phyloP scores from a whole-genome alignment of 2,888 invertebrate genomes.

The Thera obeliscata region DNA sequence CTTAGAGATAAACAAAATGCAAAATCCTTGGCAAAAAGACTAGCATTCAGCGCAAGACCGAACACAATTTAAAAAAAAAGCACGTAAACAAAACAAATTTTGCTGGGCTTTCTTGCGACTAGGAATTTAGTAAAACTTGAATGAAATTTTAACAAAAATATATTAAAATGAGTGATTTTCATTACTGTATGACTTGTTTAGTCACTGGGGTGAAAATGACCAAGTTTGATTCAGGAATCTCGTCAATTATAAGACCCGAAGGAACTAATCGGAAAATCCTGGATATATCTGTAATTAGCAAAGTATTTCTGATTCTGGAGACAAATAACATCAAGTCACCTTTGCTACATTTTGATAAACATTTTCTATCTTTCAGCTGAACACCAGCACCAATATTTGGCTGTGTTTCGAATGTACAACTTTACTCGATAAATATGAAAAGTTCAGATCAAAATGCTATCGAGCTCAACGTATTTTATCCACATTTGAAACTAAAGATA shows the following conservation, averaged over 20 bases:
- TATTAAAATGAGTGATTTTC: constrained; percentile 4
- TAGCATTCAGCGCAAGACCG: too few species aligned
- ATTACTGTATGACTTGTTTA: constrained; percentile 13
- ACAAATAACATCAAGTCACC: too few species aligned
- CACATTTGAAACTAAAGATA: not conserved
- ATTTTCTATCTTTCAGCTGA: constrained; percentile 3
- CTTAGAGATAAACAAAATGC: too few species aligned
- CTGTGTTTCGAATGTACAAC: constrained; percentile 16
- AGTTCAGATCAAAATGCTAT: constrained; percentile 10
- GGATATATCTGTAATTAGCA: constrained; percentile 3
- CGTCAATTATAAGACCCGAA: not conserved
- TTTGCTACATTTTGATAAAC: too few species aligned
- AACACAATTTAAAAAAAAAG: too few species aligned
- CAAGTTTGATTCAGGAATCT: constrained; percentile 2
- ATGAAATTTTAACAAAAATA: not conserved
- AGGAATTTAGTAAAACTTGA: not conserved
- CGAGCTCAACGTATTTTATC: constrained; percentile 15
- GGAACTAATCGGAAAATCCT: constrained; percentile 7
- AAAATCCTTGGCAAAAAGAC: too few species aligned
- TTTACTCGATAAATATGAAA: constrained; percentile 9
- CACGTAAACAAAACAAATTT: too few species aligned
- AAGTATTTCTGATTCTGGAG: too few species aligned
- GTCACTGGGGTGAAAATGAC: constrained; percentile 7
- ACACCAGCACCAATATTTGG: not conserved
- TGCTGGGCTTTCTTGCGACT: too few species aligned